These are phyloP conservation scores for Lochmaea crataegi DNA, from an alignment of 2,888 invertebrate species.

Conservation along the genomic window DNA sequence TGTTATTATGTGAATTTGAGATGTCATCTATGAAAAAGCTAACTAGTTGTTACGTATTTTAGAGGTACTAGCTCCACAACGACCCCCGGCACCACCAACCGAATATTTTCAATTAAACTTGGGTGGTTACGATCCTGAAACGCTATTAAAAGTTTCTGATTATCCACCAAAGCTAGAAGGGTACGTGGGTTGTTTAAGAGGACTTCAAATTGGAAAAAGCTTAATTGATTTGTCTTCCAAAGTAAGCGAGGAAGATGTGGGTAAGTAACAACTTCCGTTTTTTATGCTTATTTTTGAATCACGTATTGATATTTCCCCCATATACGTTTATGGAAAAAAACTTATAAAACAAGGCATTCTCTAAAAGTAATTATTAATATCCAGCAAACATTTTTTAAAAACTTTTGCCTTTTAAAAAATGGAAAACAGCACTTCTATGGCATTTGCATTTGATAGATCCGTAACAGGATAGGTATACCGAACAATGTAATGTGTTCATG, in stretches of 20 bases:
- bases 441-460: too few species aligned
- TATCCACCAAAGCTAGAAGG: conserved; percentile 72
- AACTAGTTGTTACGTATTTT: conserved; percentile 43
- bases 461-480: too few species aligned
- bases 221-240: conserved; percentile 82
- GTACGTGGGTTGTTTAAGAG: conserved; percentile 88
- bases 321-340: too few species aligned
- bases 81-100: conserved; percentile 89
- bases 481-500: too few species aligned
- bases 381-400: too few species aligned
- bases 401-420: too few species aligned
- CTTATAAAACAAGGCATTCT: too few species aligned
- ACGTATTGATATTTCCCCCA: too few species aligned
- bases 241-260: conserved; percentile 74
- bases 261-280: conserved; percentile 63
- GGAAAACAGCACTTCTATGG: too few species aligned
- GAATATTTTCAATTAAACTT: conserved; percentile 91
- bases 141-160: conserved; percentile 71
- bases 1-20: conserved; percentile 8
- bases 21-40: not conserved
- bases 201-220: conserved; percentile 85
- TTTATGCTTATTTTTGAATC: not conserved
- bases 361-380: too few species aligned
- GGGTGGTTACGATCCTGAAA: conserved; percentile 85
- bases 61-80: conserved; percentile 89